Conservation (phyloP, 2,888 invertebrate genomes). For the Morpho deidamia region DNA sequence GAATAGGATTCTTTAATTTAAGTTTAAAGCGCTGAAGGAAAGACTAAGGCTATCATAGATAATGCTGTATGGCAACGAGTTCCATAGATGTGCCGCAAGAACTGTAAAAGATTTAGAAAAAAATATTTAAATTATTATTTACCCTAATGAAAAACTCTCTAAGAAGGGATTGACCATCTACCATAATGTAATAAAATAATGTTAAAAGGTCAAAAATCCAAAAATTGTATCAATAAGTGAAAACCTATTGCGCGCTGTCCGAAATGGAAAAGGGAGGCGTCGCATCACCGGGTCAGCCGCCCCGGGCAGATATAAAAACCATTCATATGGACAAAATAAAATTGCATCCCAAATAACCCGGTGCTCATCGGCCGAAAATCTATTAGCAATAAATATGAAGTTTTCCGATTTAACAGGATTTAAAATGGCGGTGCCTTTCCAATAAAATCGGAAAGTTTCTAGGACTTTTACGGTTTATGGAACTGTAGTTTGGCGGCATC, state of each 20-base stretch:
- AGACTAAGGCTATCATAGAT: too few relatives aligned
- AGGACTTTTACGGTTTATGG: slow-evolving; percentile 65
- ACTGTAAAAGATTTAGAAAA: too few relatives aligned
- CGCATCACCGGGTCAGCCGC: slow-evolving; percentile 46
- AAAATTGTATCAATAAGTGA: slow-evolving; percentile 37
- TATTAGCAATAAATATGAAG: slow-evolving; percentile 79
- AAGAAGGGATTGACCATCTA: too few relatives aligned
- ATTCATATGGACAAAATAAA: slow-evolving; percentile 77
- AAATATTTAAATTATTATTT: too few relatives aligned
- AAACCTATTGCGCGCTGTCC: slow-evolving; percentile 54
- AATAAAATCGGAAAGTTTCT: slow-evolving; percentile 59
- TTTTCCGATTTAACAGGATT: slow-evolving; percentile 76
- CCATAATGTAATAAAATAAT: background rate
- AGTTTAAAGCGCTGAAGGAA: too few relatives aligned
- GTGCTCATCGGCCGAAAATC: slow-evolving; percentile 73
- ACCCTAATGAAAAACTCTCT: too few relatives aligned
- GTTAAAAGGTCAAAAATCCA: slow-evolving; percentile 3
- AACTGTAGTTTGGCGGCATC: slow-evolving; percentile 51
- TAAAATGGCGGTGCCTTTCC: slow-evolving; percentile 51
- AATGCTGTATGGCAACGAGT: too few relatives aligned
- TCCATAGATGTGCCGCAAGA: too few relatives aligned
- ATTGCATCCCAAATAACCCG: slow-evolving; percentile 76
- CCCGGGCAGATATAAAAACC: slow-evolving; percentile 73
- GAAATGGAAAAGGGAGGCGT: slow-evolving; percentile 52
- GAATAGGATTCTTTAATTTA: too few relatives aligned